Evolutionary conservation across 2,888 invertebrate species (phyloP).

Genomic region (Mechanitis messenoides): DNA sequence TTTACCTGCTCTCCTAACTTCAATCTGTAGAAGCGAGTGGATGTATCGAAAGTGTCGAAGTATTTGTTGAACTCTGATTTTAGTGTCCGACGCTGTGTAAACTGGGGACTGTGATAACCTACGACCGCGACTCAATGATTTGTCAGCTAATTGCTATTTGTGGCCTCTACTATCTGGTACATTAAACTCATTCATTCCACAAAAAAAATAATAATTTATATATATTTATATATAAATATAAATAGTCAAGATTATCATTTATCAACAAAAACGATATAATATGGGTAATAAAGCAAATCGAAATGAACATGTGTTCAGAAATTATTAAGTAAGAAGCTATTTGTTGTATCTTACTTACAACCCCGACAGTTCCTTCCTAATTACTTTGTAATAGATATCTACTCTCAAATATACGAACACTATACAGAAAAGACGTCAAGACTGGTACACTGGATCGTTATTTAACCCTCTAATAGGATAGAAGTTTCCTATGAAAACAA

Average conservation of each 20-base stretch:
- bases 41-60: conserved; percentile 19
- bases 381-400: not conserved
- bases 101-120: conserved; percentile 55
- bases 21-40: not conserved
- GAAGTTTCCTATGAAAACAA: conserved; percentile 57
- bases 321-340: no score
- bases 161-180: not conserved
- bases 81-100: conserved; percentile 48
- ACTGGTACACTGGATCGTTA: conserved; percentile 7
- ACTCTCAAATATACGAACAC: not conserved
- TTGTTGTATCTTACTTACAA: no score
- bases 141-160: conserved; percentile 39
- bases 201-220: no score
- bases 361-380: not conserved
- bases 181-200: no score
- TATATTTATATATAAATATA: no score
- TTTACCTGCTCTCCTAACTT: not conserved
- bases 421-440: conserved; percentile 23
- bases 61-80: conserved; percentile 65
- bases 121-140: conserved; percentile 41
- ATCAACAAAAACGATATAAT: no score
- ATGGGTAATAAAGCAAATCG: no score
- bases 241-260: no score
- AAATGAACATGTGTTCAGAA: no score
- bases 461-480: conserved; percentile 25